Evolutionary conservation across 2,113 vertebrate species (phyloP).

Genomic region (Lagopus muta): DNA sequence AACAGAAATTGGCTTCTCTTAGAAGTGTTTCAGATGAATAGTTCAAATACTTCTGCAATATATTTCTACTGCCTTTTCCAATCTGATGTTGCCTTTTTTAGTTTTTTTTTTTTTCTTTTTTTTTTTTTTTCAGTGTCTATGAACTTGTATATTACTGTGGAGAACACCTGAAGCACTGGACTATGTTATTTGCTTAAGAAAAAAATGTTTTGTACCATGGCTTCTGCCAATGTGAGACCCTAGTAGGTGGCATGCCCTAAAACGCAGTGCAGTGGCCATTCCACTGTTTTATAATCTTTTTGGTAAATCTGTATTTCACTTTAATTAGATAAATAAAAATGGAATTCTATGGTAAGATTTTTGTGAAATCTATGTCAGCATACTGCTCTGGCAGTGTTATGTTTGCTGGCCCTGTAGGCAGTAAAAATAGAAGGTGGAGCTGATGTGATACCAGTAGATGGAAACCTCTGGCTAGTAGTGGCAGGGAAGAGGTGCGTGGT

Average conservation of each 20-base stretch:
- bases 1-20: background rate
- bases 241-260: no score
- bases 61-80: background rate
- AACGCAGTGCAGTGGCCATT: no score
- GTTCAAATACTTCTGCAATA: background rate
- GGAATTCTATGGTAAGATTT: background rate
- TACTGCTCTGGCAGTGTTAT: rapidly evolving
- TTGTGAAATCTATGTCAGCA: background rate
- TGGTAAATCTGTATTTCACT: background rate
- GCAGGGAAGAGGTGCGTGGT: no score
- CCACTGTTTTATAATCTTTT: background rate
- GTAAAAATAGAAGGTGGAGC: background rate
- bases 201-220: no score
- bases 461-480: background rate
- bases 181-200: no score
- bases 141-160: no score
- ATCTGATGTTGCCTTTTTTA: background rate
- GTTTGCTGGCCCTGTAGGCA: background rate
- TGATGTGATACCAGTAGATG: background rate
- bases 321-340: background rate
- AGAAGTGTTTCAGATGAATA: rapidly evolving
- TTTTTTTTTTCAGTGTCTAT: background rate
- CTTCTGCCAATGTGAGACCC: no score
- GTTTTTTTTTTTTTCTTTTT: no score
- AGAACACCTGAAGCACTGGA: no score